phyloP scores from a whole-genome alignment of 1,140 invertebrate species.

The Anadara kagoshimensis region DNA sequence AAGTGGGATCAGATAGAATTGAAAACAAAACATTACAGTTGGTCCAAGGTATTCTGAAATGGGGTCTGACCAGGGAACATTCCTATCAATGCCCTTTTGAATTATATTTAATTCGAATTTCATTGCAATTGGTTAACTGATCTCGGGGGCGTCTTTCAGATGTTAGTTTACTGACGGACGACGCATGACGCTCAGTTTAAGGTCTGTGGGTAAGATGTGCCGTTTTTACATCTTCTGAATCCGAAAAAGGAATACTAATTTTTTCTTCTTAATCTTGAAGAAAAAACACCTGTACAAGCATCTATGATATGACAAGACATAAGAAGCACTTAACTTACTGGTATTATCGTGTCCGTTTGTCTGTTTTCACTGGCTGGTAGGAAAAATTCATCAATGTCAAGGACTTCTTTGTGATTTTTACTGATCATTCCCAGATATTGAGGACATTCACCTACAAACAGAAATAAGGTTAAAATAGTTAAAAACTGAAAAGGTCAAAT shows the following conservation, averaged over 20 bases:
- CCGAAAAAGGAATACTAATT: background rate
- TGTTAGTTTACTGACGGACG: too few species aligned
- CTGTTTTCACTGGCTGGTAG: slow-evolving; percentile 22
- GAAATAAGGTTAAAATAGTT: slow-evolving; percentile 1
- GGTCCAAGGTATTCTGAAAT: too few species aligned
- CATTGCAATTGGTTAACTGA: too few species aligned
- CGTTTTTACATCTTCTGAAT: background rate
- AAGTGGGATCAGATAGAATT: background rate
- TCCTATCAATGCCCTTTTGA: too few species aligned
- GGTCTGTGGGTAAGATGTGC: background rate
- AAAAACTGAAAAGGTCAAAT: background rate
- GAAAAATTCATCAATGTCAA: slow-evolving; percentile 32
- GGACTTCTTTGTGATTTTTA: slow-evolving; percentile 45
- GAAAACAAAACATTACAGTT: too few species aligned
- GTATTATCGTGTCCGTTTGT: slow-evolving; percentile 44
- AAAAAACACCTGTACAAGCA: background rate
- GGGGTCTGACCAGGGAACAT: too few species aligned
- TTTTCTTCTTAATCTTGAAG: background rate
- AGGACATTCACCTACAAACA: slow-evolving; percentile 61
- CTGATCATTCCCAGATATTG: slow-evolving; percentile 70
- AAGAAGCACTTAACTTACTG: slow-evolving; percentile 29
- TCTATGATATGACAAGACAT: background rate
- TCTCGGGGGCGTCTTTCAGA: too few species aligned
- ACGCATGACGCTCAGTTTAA: too few species aligned
- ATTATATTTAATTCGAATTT: too few species aligned